These are phyloP conservation scores for Neomorphus geoffroyi DNA, from an alignment of 2,797 vertebrate genomes.

Conservation along the genomic window DNA sequence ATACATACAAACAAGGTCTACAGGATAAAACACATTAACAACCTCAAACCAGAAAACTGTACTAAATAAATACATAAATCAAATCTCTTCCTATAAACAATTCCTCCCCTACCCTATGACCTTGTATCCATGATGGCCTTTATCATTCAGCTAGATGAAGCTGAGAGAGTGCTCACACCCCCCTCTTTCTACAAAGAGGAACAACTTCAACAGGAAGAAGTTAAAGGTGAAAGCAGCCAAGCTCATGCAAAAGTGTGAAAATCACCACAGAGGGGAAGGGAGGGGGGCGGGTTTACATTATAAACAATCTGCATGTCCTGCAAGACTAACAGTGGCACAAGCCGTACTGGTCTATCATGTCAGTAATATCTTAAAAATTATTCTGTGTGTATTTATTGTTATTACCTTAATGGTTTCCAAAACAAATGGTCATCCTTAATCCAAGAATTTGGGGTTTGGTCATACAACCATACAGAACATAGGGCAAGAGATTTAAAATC, in stretches of 20 bases:
- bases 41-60: neutral
- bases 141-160: neutral
- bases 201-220: neutral
- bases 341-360: neutral
- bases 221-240: neutral
- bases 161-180: neutral
- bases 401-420: neutral
- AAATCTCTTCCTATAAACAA: neutral
- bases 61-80: neutral
- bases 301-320: neutral
- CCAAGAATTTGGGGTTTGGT: neutral
- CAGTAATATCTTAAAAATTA: neutral
- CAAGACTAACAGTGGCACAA: neutral
- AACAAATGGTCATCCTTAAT: neutral
- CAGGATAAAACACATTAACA: neutral
- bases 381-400: neutral
- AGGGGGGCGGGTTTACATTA: neutral
- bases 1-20: neutral
- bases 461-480: neutral
- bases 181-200: neutral
- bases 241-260: neutral
- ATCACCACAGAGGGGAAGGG: neutral
- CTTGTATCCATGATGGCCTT: neutral
- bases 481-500: neutral
- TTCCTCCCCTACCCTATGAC: neutral